These are phyloP conservation scores for Plagiodera versicolora DNA, from an alignment of 2,888 invertebrate species.

Conservation along the genomic window DNA sequence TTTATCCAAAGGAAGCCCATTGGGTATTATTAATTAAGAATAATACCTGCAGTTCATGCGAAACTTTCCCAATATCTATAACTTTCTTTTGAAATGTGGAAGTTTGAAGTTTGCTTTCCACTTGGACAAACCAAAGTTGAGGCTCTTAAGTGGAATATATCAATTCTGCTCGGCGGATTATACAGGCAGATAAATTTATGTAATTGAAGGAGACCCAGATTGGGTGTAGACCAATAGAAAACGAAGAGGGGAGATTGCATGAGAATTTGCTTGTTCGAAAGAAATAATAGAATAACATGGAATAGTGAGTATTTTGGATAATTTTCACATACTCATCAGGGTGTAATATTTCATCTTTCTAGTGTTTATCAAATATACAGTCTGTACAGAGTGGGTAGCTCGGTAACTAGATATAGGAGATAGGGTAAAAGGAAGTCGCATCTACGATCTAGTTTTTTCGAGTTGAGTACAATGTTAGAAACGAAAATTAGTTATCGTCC, in stretches of 20 bases:
- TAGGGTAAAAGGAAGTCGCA: too few species aligned
- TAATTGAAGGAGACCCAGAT: not conserved
- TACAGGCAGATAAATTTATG: not conserved
- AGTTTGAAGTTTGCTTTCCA: constrained; percentile 1
- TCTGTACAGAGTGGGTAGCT: too few species aligned
- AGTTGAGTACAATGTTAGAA: too few species aligned
- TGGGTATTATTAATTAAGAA: not conserved
- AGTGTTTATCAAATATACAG: too few species aligned
- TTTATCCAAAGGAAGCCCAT: not conserved
- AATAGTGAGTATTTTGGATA: too few species aligned
- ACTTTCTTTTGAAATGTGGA: not conserved
- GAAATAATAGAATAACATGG: too few species aligned
- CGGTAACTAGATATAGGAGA: too few species aligned
- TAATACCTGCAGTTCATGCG: not conserved
- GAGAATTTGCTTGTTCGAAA: not conserved
- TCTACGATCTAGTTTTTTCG: too few species aligned
- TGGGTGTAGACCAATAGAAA: too few species aligned
- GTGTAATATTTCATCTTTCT: too few species aligned
- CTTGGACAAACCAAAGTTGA: not conserved
- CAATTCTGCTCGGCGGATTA: not conserved
- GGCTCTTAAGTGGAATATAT: not conserved
- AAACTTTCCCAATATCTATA: not conserved
- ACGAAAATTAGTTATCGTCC: too few species aligned
- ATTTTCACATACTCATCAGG: too few species aligned
- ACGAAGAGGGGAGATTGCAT: not conserved